Base-by-base conservation (phyloP, 2,797 vertebrate species). In the Phalanger gymnotis region DNA sequence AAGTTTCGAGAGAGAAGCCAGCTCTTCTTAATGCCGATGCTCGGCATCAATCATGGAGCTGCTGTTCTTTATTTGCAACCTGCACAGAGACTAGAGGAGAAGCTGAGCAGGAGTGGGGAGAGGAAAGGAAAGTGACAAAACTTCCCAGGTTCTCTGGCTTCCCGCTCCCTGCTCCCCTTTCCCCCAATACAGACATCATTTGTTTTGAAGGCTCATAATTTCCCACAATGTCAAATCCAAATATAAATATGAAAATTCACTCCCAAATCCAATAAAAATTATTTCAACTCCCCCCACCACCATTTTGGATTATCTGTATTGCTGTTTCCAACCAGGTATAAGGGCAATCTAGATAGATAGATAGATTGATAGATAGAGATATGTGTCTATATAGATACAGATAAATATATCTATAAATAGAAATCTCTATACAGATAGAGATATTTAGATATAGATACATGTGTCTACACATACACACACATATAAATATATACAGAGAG, bases 191-290 rank as follows among this genome's bases (percentile, higher is more conserved):
- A 87, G 40, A 51, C 40, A 56, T 61, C 90, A 54, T 31, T 57
- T 94, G 54, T 94, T 89, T 91, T 13, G 92, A 87, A 92, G 11
- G 40, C 90, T 81, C 53, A 34, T 30, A 40, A 94, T 57, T 91
- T 94, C 95, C 51, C 22, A 92, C 66, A 73, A 57, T 54, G 51
- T 87, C 40, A 11, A 47, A 87, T 94, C 81, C 22, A 92, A 73
- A 81, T 94, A 90, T 51, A 16, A 54, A 19, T 52, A 51, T 51
- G 34, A 51, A 92, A 92, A 89, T 58, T 52, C 14, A 90, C 91
- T 55, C 92, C 54, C 9, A 93, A 96, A 92, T 27, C 30, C 95
- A 94, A 93, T 73, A 94, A 92, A 57, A 73, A 91, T 91, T 92
- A 40, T 87, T 92, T 30, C 47, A 16, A 16, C 90, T 90, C 94